Base-by-base conservation (phyloP, 30 jellyfish, hydroid and myxozoan species). In the Haliclystus octoradiatus region DNA sequence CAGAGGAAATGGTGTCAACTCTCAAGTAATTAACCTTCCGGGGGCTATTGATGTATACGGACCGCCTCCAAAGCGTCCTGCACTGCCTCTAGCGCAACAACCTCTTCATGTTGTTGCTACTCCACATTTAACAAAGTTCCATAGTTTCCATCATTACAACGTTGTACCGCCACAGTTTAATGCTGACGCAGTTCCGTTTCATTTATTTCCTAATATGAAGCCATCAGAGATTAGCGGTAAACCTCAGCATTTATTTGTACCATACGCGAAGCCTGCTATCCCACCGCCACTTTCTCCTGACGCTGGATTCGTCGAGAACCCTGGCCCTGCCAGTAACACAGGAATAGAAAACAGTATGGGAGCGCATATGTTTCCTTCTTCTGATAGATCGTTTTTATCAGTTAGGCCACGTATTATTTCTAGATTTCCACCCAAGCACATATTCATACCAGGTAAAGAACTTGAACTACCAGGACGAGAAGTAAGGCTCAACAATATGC, bases 1-100 rank as follows among this genome's bases (percentile, higher is more conserved):
- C 69, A 80, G 73, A 29, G 72, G 62, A 0, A 50, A 91, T 1
- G 81, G 85, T 0, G 68, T 66, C 3, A 71, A 50, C 14, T 63
- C 80, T 19, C 68, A 76, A 25, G 81, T 79, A 19, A 89, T 89
- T 34, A 89, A 81, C 33, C 84, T 89, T 14, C 98, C 98, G 4
- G 98, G 98, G 15, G 92, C 92, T 76, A 75, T 89, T 4, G 80
- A 89, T 71, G 95, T 89, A 7, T 89, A 75, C 47, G 98, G 98
- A 0, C 95, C 95, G 0, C 95, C 98, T 49, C 98, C 98, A 2
- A 87, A 80, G 57, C 40, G 30, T 32, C 82, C 82, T 15, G 52
- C 66, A 26, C 50, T 73, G 1, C 90, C 73, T 15, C 83, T 66
- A 9, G 83, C 77, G 5, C 93, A 70, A 32, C 93, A 82, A 31